Conservation (phyloP, 2,797 vertebrate genomes). For the Pipistrellus kuhlii region DNA sequence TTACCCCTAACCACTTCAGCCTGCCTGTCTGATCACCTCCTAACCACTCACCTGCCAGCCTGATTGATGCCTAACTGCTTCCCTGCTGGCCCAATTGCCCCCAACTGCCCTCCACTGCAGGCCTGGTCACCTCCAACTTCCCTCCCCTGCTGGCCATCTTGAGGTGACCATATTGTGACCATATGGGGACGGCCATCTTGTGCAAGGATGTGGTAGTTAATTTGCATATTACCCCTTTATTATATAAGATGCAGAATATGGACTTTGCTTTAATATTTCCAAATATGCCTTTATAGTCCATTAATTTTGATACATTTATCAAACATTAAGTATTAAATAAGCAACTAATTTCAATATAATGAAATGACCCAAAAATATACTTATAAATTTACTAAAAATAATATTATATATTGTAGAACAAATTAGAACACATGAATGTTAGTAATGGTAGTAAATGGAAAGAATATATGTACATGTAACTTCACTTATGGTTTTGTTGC, state of each 20-base stretch:
- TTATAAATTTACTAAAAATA: constrained; percentile 4
- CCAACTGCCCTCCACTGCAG: too few relatives aligned
- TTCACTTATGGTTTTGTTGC: not conserved
- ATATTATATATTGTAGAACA: not conserved
- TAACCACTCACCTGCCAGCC: too few relatives aligned
- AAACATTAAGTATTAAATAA: constrained; percentile 24
- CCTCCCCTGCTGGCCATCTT: too few relatives aligned
- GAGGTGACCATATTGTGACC: too few relatives aligned
- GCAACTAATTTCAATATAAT: constrained; percentile 24
- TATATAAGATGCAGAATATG: not conserved
- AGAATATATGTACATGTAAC: not conserved
- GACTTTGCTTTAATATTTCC: constrained; percentile 18
- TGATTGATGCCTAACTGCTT: too few relatives aligned
- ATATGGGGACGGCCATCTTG: too few relatives aligned
- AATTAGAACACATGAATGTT: not conserved
- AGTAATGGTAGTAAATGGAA: not conserved
- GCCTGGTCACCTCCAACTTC: too few relatives aligned
- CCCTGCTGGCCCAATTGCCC: too few relatives aligned
- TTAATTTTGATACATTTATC: not conserved
- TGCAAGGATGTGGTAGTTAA: too few relatives aligned
- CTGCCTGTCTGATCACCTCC: too few relatives aligned
- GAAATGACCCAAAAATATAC: constrained; percentile 6
- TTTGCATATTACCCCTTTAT: too few relatives aligned
- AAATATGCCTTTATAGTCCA: not conserved
- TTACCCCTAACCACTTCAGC: too few relatives aligned